phyloP scores from a whole-genome alignment of 2,888 invertebrate species.

The Hypselothyrea guttata region DNA sequence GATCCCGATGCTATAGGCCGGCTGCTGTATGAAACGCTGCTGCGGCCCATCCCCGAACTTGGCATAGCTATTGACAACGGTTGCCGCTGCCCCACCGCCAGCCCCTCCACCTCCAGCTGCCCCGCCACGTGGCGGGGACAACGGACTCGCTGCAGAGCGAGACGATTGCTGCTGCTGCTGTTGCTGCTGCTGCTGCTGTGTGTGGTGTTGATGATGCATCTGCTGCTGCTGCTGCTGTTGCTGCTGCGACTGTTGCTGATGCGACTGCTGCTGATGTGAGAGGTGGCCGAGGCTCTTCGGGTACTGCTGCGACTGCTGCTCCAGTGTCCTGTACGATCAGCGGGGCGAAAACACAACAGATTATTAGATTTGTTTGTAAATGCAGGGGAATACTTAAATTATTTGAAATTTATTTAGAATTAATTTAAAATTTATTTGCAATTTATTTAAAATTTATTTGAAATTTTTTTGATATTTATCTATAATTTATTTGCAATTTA shows the following conservation, averaged over 20 bases:
- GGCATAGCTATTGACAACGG: constrained; percentile 79
- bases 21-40: constrained; percentile 81
- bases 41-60: constrained; percentile 81
- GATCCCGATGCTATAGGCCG: constrained; percentile 80
- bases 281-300: constrained; percentile 80
- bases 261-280: constrained; percentile 66
- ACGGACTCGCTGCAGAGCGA: constrained; percentile 82
- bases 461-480: too few relatives aligned
- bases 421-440: too few relatives aligned
- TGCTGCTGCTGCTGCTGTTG: constrained; percentile 79
- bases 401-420: too few relatives aligned
- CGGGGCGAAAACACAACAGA: constrained; percentile 64
- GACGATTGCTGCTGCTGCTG: constrained; percentile 78
- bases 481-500: too few relatives aligned
- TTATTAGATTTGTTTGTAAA: constrained; percentile 78
- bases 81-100: constrained; percentile 63
- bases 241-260: constrained; percentile 61
- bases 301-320: constrained; percentile 79
- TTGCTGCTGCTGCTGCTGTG: constrained; percentile 63
- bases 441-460: too few relatives aligned
- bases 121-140: constrained; percentile 79
- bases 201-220: constrained; percentile 49
- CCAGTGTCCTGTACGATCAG: constrained; percentile 82
- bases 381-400: too few relatives aligned
- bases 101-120: constrained; percentile 64